A percentile compares a stretch with the other conserved stretches of the same genome.
These are phyloP conservation scores for Nesogale talazaci DNA, from an alignment of 2,113 vertebrate genomes.

Conservation along the genomic window DNA sequence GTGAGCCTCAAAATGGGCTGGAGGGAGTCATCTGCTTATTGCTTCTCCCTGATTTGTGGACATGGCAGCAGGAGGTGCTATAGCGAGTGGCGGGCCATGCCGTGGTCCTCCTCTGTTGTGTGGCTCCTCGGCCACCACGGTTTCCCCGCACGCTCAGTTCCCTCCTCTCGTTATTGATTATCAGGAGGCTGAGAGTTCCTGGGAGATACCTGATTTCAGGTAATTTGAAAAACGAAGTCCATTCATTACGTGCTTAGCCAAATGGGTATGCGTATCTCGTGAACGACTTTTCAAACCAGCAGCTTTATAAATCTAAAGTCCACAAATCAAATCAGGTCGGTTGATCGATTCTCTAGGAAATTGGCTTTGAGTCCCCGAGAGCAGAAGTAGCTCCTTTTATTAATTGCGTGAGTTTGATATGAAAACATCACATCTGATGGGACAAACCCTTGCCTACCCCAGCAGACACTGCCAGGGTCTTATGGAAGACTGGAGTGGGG, in stretches of 20 bases:
- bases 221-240: background rate
- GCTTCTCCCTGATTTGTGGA: background rate
- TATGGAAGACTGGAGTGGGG: background rate
- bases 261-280: constrained; percentile 35
- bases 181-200: background rate
- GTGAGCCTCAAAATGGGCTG: background rate
- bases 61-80: background rate
- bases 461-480: background rate
- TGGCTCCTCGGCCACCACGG: background rate
- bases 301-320: constrained; percentile 45
- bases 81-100: too few relatives aligned
- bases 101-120: background rate
- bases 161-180: background rate
- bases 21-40: background rate
- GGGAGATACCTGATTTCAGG: background rate
- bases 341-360: background rate
- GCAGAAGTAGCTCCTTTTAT: background rate
- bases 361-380: background rate
- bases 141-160: background rate
- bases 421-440: background rate
- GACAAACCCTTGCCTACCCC: background rate
- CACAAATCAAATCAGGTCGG: constrained; percentile 16
- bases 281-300: constrained; percentile 52
- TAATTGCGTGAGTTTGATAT: background rate
- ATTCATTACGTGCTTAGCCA: constrained; percentile 9